Conservation (phyloP, 2,888 invertebrate species). For the Alentia gelatinosa region DNA sequence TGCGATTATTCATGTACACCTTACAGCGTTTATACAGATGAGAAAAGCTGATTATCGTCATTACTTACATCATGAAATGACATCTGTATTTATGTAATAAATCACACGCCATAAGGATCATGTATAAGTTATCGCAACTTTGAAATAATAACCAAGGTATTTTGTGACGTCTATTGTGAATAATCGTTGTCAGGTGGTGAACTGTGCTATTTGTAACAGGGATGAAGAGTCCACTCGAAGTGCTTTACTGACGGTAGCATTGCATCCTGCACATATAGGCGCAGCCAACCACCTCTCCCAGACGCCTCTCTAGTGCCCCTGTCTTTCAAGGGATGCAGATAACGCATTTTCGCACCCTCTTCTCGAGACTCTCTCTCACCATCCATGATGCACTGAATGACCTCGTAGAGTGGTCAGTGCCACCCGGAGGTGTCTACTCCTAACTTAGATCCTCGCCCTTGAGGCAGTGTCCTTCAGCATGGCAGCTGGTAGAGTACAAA, state of each 20-base stretch:
- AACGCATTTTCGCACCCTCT: not conserved
- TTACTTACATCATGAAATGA: no score
- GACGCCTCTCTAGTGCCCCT: not conserved
- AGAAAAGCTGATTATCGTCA: no score
- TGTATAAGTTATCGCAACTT: no score
- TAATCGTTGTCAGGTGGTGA: no score
- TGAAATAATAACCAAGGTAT: no score
- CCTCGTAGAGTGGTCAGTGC: not conserved
- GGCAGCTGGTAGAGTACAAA: not conserved
- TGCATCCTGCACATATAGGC: not conserved
- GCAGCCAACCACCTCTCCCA: not conserved
- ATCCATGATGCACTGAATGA: conserved; percentile 10
- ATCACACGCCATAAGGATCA: no score
- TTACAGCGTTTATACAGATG: no score
- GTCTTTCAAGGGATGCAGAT: not conserved
- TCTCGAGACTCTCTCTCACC: not conserved
- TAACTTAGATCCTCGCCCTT: conserved; percentile 39
- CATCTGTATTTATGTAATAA: no score
- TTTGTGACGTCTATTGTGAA: no score
- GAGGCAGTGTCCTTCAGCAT: not conserved
- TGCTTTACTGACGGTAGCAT: not conserved
- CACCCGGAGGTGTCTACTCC: conserved; percentile 1
- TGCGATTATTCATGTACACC: no score
- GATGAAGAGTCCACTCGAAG: not conserved
- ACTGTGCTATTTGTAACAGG: no score